Evolutionary conservation across 2,888 invertebrate species (phyloP).

Genomic region (Lepidocyrtoides sp.): DNA sequence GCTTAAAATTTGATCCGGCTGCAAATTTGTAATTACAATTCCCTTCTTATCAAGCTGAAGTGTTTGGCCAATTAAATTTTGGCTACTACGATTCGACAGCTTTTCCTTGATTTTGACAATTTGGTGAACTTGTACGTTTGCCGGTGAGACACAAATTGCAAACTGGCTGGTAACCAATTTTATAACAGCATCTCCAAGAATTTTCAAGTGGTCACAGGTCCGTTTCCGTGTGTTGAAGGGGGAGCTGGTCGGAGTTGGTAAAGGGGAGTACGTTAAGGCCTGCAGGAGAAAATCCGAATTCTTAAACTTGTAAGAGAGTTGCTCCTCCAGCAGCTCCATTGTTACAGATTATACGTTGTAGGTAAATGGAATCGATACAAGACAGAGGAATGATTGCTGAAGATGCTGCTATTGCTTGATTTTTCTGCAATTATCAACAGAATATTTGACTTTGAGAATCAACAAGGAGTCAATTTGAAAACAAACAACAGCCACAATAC

Average conservation of each 20-base stretch:
- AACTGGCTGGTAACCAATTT: conserved; percentile 48
- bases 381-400: too few species aligned
- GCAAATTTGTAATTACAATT: neutral
- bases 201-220: conserved; percentile 49
- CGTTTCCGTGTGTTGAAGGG: conserved; percentile 3
- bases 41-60: neutral
- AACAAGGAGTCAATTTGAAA: too few species aligned
- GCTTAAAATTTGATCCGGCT: neutral
- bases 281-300: conserved; percentile 13
- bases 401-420: neutral
- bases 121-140: conserved; percentile 6
- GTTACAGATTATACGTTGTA: too few species aligned
- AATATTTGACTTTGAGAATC: too few species aligned
- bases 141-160: conserved; percentile 3
- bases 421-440: too few species aligned
- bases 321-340: conserved; percentile 17
- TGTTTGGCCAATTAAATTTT: neutral
- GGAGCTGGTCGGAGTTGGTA: neutral
- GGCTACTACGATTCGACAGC: conserved; percentile 3
- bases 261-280: conserved; percentile 26
- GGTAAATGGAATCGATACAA: neutral
- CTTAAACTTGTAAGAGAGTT: conserved; percentile 36
- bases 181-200: conserved; percentile 50
- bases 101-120: conserved; percentile 34
- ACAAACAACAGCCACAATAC: too few species aligned